Evolutionary conservation across 2,888 invertebrate species (phyloP), one percentile per base, ranked within the genome.

Genomic region (Baronia brevicornis): DNA sequence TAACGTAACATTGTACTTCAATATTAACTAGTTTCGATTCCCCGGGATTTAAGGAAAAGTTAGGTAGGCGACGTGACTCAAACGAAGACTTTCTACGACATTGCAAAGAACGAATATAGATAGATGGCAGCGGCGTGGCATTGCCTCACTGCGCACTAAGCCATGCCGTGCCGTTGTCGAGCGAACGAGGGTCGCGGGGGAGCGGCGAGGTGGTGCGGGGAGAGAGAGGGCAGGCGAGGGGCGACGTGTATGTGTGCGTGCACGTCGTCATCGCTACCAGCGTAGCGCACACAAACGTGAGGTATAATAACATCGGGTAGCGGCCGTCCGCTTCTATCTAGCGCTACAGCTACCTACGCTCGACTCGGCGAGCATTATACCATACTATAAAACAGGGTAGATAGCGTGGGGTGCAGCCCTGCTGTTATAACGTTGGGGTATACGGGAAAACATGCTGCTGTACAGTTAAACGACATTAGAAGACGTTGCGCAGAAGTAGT

Each of bases 21-120:
- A 29, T 29, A 24, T 36, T 33, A 39, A 27, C 28, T 35, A 35
- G 30, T 36, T 24, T 30, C 35, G 26, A 28, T 37, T 46, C 46
- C 57, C 61, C 54, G 62, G 60, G 58, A 63, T 65, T 72, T 75
- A 73, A 79, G 79, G 75, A 80, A 79, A 80, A 78, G 78, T 80
- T 78, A 61, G 63, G 62, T 63, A 69, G 70, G 54, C 68, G 72
- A 71, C 70, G 71, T 73, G 77, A 77, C 71, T 69, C 72, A 66
- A 70, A 65, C 71, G 69, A 63, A 61, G 67, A 82, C 82, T 84
- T 84, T 84, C 82, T 82, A 82, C 79, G 82, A 79, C 82, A 84
- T 82, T 84, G 82, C 78, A 66, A 72, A 70, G 72, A 67, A 61
- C 66, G 69, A 79, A 72, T 78, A 73, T n/a, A n/a, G n/a, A n/a